A percentile compares a stretch with the other conserved stretches of the same genome.
These are phyloP conservation scores for Intellagama lesueurii DNA, from an alignment of 2,797 vertebrate species.

Conservation along the genomic window DNA sequence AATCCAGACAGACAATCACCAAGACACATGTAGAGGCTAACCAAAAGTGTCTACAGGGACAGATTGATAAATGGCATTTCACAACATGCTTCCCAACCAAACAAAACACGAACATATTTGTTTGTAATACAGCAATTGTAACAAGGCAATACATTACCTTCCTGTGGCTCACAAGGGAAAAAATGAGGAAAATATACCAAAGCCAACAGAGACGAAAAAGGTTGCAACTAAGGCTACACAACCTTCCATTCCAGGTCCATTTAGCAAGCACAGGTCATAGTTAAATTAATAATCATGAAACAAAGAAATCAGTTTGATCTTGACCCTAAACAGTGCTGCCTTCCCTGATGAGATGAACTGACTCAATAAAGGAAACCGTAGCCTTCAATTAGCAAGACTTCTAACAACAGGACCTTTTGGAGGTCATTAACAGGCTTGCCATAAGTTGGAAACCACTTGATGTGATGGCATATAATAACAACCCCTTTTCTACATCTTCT, in stretches of 20 bases:
- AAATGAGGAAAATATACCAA: background rate
- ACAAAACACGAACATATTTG: constrained; percentile 26
- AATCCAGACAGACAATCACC: constrained; percentile 39
- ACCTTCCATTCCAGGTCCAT: background rate
- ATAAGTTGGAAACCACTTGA: too few relatives aligned
- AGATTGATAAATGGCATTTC: constrained; percentile 28
- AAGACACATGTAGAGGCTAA: constrained; percentile 13
- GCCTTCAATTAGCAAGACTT: too few relatives aligned
- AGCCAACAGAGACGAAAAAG: constrained; percentile 21
- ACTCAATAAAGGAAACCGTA: too few relatives aligned
- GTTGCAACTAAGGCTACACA: background rate
- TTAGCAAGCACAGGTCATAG: constrained; percentile 8
- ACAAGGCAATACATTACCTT: constrained; percentile 20
- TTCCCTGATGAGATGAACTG: too few relatives aligned
- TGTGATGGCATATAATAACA: background rate
- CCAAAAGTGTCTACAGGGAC: constrained; percentile 6
- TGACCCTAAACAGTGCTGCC: constrained; percentile 33
- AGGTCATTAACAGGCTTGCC: too few relatives aligned
- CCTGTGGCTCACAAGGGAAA: rapidly evolving
- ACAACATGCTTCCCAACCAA: constrained; percentile 23
- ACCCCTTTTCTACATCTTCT: background rate
- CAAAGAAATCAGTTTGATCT: constrained; percentile 23
- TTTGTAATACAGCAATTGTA: constrained; percentile 31
- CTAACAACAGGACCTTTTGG: too few relatives aligned
- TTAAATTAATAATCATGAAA: constrained; percentile 19